phyloP scores from a whole-genome alignment of 1,140 invertebrate genomes.

The Oppia nitens region DNA sequence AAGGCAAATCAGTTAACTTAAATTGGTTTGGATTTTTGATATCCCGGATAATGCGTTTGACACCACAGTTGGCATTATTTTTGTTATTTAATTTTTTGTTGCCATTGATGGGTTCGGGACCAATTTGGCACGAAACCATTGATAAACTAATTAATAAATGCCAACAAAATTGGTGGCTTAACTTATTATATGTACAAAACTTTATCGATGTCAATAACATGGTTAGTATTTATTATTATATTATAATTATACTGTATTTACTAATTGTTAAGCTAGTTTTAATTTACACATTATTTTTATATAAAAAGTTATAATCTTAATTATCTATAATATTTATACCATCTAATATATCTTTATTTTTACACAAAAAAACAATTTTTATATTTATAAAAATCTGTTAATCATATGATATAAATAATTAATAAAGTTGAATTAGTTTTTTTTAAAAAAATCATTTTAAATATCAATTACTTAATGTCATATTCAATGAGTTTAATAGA shows the following conservation, averaged over 20 bases:
- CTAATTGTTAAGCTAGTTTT: no score
- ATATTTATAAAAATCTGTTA: no score
- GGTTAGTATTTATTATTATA: neutral
- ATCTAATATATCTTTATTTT: no score
- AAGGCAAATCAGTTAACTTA: constrained; percentile 1
- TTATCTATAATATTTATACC: no score
- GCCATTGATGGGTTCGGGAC: constrained; percentile 9
- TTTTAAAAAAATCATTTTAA: neutral
- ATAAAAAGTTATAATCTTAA: no score
- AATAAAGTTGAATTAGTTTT: neutral
- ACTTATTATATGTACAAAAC: constrained; percentile 11
- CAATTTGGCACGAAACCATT: constrained; percentile 3
- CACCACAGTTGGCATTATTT: constrained; percentile 2
- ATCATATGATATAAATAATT: neutral
- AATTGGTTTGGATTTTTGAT: constrained; percentile 1
- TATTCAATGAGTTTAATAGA: no score
- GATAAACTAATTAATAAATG: constrained; percentile 1
- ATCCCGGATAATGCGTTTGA: constrained; percentile 5
- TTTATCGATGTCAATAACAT: constrained; percentile 10
- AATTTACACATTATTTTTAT: no score
- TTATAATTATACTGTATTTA: no score
- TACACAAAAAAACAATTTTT: no score
- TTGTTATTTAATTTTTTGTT: constrained; percentile 5
- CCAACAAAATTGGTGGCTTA: constrained; percentile 14
- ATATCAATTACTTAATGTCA: no score